Conservation (phyloP, 2,888 invertebrate genomes). For the Papilio demoleus region DNA sequence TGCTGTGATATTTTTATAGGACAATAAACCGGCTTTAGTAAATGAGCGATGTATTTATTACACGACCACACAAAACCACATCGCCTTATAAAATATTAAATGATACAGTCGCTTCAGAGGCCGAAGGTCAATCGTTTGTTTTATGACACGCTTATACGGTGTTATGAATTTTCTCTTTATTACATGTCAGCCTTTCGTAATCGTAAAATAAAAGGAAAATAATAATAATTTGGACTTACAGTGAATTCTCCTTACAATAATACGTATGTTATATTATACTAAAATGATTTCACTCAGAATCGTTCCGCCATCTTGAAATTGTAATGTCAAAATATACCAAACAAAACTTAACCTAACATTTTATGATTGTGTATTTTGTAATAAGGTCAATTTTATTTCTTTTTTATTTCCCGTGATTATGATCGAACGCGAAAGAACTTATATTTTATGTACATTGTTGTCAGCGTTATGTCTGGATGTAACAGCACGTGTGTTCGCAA, state of each 20-base stretch:
- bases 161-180: constrained; percentile 26
- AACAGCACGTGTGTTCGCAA: constrained; percentile 14
- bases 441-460: too few species aligned
- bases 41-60: constrained; percentile 7
- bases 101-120: background rate
- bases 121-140: constrained; percentile 25
- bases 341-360: too few species aligned
- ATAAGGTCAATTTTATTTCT: too few species aligned
- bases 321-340: too few species aligned
- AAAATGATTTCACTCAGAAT: too few species aligned
- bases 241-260: background rate
- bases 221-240: background rate
- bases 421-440: background rate
- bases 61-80: constrained; percentile 16
- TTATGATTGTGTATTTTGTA: too few species aligned
- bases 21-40: background rate
- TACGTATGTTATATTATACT: background rate
- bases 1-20: background rate
- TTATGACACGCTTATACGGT: constrained; percentile 23
- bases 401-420: background rate
- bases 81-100: constrained; percentile 23
- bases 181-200: constrained; percentile 8
- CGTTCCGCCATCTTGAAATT: too few species aligned
- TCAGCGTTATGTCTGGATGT: too few species aligned
- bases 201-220: background rate